Percentiles rank a stretch among this genome's conserved stretches.
Conservation (phyloP, 2,113 vertebrate species). For the Lepisosteus osseus region DNA sequence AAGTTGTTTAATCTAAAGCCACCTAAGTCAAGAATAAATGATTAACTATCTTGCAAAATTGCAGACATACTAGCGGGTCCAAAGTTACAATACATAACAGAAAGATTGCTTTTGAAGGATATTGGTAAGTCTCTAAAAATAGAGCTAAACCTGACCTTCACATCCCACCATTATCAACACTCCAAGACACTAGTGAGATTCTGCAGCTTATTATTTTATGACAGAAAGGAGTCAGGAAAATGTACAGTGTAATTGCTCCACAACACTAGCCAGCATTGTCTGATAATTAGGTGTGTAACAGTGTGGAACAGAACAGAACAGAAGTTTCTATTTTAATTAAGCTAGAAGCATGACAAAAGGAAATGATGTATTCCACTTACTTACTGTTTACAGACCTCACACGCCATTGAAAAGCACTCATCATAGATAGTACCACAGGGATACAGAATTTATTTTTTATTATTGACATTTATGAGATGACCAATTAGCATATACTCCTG, state of each 20-base stretch:
- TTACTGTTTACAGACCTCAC: no score
- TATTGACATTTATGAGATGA: conserved; percentile 23
- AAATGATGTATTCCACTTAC: no score
- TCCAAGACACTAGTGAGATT: conserved; percentile 30
- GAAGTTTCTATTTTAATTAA: conserved; percentile 71
- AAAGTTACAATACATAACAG: background rate
- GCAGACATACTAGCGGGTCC: background rate
- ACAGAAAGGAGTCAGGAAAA: conserved; percentile 34
- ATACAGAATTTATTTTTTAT: conserved; percentile 27
- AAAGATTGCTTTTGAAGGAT: conserved; percentile 12
- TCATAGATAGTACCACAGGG: conserved; percentile 27
- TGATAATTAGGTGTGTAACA: conserved; percentile 58
- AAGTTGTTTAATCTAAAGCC: background rate
- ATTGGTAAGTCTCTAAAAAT: conserved; percentile 9
- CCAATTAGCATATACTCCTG: background rate
- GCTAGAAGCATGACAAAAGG: conserved; percentile 39
- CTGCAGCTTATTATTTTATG: conserved; percentile 34
- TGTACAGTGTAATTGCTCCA: conserved; percentile 54
- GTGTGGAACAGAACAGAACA: conserved; percentile 70
- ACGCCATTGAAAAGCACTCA: conserved; percentile 8
- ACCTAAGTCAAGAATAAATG: background rate
- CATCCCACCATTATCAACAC: conserved; percentile 17
- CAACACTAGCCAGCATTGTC: conserved; percentile 50
- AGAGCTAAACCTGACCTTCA: conserved; percentile 14
- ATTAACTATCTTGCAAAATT: background rate